These are phyloP conservation scores for Strix aluco DNA, from an alignment of 2,113 vertebrate genomes.

Conservation along the genomic window DNA sequence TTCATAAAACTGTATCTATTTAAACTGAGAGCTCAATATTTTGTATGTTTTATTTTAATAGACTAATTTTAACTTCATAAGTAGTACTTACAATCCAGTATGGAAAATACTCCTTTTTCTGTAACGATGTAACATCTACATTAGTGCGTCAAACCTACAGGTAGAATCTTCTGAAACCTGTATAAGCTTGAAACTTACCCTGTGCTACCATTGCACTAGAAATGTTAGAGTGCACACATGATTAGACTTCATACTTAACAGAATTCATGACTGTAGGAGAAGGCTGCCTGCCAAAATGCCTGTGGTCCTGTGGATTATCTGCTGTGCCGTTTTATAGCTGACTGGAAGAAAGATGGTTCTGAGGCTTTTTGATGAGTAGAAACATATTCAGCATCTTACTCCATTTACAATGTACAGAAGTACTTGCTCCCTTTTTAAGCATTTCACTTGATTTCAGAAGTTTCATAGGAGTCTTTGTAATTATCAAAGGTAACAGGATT, in stretches of 20 bases:
- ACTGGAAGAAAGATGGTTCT: neutral
- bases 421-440: neutral
- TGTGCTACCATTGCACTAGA: neutral
- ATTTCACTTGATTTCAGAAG: neutral
- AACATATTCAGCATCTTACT: neutral
- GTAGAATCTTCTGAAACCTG: neutral
- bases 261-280: neutral
- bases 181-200: neutral
- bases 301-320: slow-evolving; percentile 26
- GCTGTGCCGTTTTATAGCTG: neutral
- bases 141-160: neutral
- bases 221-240: neutral
- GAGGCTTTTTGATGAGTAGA: neutral
- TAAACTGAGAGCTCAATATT: neutral
- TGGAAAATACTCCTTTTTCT: neutral
- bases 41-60: neutral
- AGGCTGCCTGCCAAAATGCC: slow-evolving; percentile 28
- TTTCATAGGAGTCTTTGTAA: neutral
- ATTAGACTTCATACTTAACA: neutral
- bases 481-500: neutral
- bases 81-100: neutral
- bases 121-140: fast-evolving
- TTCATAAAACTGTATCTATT: neutral
- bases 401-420: neutral
- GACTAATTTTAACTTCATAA: neutral